Evolutionary conservation across 2,888 invertebrate species (phyloP).

Genomic region (Melitaea athalia): DNA sequence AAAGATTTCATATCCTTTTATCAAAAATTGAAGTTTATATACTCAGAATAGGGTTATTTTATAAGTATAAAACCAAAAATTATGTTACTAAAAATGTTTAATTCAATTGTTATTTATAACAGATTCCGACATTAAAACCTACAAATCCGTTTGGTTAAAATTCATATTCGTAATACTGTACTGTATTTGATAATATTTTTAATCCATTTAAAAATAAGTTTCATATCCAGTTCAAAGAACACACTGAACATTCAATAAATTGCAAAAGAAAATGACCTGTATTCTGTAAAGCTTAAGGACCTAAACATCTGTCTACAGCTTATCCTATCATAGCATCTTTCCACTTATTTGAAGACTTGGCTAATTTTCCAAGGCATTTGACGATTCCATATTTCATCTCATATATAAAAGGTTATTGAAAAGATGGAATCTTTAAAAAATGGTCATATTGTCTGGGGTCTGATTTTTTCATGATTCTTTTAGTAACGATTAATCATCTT

Average conservation of each 20-base stretch:
- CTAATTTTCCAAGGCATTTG: conserved; percentile 47
- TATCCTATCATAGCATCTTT: conserved; percentile 48
- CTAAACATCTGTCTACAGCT: conserved; percentile 4
- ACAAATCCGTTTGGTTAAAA: too few species aligned
- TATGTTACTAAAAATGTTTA: too few species aligned
- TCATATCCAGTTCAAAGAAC: not conserved
- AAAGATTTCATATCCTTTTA: too few species aligned
- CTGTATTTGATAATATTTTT: not conserved
- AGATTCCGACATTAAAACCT: too few species aligned
- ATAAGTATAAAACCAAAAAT: too few species aligned
- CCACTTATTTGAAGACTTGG: conserved; percentile 42
- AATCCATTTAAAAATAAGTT: conserved; percentile 2
- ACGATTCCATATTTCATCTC: conserved; percentile 39
- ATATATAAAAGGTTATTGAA: conserved; percentile 22
- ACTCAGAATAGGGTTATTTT: too few species aligned
- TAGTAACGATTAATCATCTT: not conserved
- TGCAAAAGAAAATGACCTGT: not conserved
- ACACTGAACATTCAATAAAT: not conserved
- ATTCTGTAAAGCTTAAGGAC: not conserved
- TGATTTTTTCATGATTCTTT: not conserved
- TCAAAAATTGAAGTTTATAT: too few species aligned
- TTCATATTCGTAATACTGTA: too few species aligned
- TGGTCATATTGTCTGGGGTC: not conserved
- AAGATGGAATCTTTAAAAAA: conserved; percentile 21
- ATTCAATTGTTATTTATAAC: too few species aligned